Percentiles rank a stretch among this genome's conserved stretches.
Conservation (phyloP, 1,140 invertebrate species). For the Papilio polyxenes region DNA sequence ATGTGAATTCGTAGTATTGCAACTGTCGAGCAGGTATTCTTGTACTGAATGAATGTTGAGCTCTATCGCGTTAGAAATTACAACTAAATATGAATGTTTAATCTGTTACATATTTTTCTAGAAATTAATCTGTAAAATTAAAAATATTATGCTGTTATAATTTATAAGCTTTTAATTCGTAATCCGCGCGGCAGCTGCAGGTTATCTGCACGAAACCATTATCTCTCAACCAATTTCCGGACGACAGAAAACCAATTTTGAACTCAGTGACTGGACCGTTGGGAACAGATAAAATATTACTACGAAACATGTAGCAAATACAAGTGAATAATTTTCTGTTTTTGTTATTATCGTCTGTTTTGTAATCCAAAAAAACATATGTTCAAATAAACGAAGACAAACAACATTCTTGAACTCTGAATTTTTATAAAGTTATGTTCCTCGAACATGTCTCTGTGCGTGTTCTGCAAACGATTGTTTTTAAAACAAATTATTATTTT, state of each 20-base stretch:
- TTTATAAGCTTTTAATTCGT: slow-evolving; percentile 6
- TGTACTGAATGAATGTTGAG: no score
- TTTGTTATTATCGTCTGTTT: neutral
- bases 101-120: neutral
- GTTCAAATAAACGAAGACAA: neutral
- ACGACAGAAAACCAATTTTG: slow-evolving; percentile 30
- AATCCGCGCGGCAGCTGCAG: neutral
- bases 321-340: neutral
- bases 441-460: neutral
- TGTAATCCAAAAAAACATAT: neutral
- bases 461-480: neutral
- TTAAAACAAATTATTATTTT: neutral
- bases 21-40: no score
- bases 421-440: neutral
- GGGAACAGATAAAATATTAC: slow-evolving; percentile 25
- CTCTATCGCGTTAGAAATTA: no score
- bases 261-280: neutral
- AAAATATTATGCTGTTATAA: neutral
- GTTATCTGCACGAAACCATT: slow-evolving; percentile 18
- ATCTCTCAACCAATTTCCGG: slow-evolving; percentile 27
- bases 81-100: no score
- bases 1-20: no score
- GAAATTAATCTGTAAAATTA: neutral
- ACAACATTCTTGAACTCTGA: neutral
- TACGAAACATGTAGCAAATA: neutral